Percentiles rank a stretch among this genome's conserved stretches.
Conservation (phyloP, 1,140 invertebrate genomes). For the Drosophila chauvacae region DNA sequence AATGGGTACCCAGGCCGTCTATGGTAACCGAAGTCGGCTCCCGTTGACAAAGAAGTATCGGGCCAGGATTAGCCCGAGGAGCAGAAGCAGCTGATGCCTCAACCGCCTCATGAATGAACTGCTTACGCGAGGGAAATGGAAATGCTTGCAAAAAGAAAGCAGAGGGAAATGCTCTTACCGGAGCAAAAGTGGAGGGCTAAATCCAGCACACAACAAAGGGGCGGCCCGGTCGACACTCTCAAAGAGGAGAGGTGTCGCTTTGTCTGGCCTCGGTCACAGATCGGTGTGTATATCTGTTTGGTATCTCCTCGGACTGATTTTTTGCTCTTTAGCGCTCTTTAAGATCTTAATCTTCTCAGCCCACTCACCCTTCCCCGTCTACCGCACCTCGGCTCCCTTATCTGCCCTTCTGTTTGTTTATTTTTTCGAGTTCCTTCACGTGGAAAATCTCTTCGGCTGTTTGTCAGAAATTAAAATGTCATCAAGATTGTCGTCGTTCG, state of each 20-base stretch:
- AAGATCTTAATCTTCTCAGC: constrained; percentile 74
- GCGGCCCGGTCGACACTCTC: constrained; percentile 55
- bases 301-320: constrained; percentile 49
- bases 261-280: constrained; percentile 61
- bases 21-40: constrained; percentile 49
- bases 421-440: constrained; percentile 64
- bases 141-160: constrained; percentile 46
- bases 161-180: constrained; percentile 31
- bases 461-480: constrained; percentile 84
- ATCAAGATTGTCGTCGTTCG: constrained; percentile 81
- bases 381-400: constrained; percentile 19
- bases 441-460: constrained; percentile 72
- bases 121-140: constrained; percentile 44
- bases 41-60: constrained; percentile 42
- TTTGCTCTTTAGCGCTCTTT: constrained; percentile 76
- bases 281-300: constrained; percentile 53
- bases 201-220: constrained; percentile 46
- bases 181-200: constrained; percentile 20
- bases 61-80: constrained; percentile 52
- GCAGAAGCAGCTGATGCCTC: constrained; percentile 65
- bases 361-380: constrained; percentile 29
- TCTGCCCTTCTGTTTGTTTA: constrained; percentile 60
- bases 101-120: constrained; percentile 61
- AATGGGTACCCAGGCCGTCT: constrained; percentile 7
- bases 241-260: constrained; percentile 78